A percentile compares a stretch with the other conserved stretches of the same genome.
Conservation (phyloP, 2,113 vertebrate genomes). For the Ceyx margarethae region DNA sequence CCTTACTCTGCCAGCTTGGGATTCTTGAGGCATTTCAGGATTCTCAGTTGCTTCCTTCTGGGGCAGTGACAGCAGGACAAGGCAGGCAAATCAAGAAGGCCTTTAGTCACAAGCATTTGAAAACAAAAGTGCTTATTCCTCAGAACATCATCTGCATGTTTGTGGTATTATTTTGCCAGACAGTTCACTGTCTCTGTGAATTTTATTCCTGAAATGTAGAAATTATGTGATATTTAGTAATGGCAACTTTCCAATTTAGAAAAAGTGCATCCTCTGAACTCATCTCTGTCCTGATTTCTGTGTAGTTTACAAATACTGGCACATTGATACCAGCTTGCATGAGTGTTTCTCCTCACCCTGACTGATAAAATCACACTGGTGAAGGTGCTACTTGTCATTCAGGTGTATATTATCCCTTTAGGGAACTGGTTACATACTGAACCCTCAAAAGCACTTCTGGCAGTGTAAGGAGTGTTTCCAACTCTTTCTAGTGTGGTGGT, state of each 20-base stretch:
- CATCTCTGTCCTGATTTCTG: neutral
- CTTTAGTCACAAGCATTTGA: neutral
- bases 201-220: neutral
- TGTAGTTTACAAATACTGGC: neutral
- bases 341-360: fast-evolving
- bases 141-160: fast-evolving
- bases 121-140: neutral
- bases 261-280: neutral
- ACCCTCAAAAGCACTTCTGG: neutral
- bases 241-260: neutral
- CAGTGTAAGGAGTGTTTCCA: neutral
- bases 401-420: neutral
- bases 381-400: neutral
- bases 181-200: neutral
- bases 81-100: neutral
- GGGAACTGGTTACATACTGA: neutral
- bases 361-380: neutral
- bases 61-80: neutral
- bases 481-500: neutral
- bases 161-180: neutral
- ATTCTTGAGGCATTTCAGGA: neutral
- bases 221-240: neutral
- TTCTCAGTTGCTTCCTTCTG: neutral
- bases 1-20: neutral
- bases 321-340: fast-evolving